A percentile compares a stretch with the other conserved stretches of the same genome.
phyloP scores from a whole-genome alignment of 2,113 vertebrate genomes.

The Gymnobelideus leadbeateri region DNA sequence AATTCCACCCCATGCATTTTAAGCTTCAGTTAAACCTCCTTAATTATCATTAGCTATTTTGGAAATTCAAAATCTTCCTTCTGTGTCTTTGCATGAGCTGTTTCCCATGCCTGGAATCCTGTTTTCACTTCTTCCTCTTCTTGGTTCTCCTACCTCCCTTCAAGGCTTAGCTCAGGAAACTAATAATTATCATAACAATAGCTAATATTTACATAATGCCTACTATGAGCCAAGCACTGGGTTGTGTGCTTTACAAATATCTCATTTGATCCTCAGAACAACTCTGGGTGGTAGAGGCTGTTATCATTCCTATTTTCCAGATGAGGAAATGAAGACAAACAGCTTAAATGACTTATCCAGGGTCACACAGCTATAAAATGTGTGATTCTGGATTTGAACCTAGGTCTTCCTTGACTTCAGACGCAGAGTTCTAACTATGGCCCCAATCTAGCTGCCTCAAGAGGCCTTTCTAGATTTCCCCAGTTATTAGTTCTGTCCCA shows the following conservation, averaged over 20 bases:
- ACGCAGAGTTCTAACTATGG: background rate
- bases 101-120: too few species aligned
- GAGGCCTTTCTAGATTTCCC: background rate
- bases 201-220: background rate
- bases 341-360: background rate
- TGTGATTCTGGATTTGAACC: background rate
- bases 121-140: too few species aligned
- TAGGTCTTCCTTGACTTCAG: background rate
- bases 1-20: too few species aligned
- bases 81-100: too few species aligned
- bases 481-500: background rate
- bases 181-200: too few species aligned
- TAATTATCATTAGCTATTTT: too few species aligned
- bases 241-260: background rate
- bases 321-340: background rate
- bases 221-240: background rate
- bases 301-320: background rate
- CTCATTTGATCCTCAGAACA: background rate
- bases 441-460: background rate
- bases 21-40: too few species aligned
- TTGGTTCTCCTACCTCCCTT: too few species aligned
- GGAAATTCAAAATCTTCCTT: too few species aligned
- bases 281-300: background rate
- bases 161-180: too few species aligned
- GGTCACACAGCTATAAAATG: background rate